phyloP scores from a whole-genome alignment of 1,140 invertebrate species.

The Drosophila sp. region DNA sequence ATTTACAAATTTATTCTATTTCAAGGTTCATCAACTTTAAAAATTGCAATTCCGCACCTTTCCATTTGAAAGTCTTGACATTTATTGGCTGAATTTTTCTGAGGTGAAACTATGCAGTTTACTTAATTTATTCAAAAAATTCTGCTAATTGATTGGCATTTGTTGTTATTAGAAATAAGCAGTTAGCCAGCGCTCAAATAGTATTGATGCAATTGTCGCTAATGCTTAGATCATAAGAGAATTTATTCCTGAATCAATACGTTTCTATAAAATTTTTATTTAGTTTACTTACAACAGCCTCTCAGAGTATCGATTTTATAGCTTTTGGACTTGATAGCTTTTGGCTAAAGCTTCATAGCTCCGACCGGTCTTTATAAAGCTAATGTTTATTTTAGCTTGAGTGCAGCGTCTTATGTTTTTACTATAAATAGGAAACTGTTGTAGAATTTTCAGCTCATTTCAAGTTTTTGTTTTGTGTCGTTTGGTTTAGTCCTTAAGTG shows the following conservation, averaged over 20 bases:
- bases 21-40: slow-evolving; percentile 2
- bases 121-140: slow-evolving; percentile 17
- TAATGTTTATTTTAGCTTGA: slow-evolving; percentile 26
- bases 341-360: slow-evolving; percentile 44
- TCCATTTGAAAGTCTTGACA: slow-evolving; percentile 34
- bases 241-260: background rate
- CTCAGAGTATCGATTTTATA: slow-evolving; percentile 37
- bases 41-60: slow-evolving; percentile 8
- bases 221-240: slow-evolving; percentile 5
- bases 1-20: background rate
- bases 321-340: slow-evolving; percentile 28
- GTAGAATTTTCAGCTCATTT: slow-evolving; percentile 79
- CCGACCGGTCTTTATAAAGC: slow-evolving; percentile 47
- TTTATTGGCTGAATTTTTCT: slow-evolving; percentile 47
- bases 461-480: slow-evolving; percentile 64
- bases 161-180: slow-evolving; percentile 34
- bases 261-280: background rate
- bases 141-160: slow-evolving; percentile 60
- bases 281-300: slow-evolving; percentile 10
- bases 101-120: background rate
- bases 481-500: slow-evolving; percentile 40
- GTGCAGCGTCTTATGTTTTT: slow-evolving; percentile 36
- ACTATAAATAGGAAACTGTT: slow-evolving; percentile 66
- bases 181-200: slow-evolving; percentile 52
- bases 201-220: background rate